Evolutionary conservation across 2,113 vertebrate species (phyloP).

Genomic region (Takifugu flavidus): DNA sequence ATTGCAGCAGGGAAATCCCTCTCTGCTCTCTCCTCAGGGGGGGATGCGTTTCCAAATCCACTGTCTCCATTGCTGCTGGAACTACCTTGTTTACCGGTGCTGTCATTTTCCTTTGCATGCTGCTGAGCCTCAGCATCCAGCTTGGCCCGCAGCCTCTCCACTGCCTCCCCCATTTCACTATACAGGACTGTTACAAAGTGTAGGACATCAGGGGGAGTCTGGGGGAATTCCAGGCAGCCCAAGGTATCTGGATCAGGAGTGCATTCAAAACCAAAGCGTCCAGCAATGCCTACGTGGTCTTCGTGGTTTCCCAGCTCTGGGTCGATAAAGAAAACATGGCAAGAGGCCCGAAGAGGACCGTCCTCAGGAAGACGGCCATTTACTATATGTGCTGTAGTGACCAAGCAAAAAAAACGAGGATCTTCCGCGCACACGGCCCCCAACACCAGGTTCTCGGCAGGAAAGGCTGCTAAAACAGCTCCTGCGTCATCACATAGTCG

Average conservation of each 20-base stretch:
- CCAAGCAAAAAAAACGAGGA: constrained; percentile 87
- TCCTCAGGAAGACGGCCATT: constrained; percentile 71
- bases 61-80: constrained; percentile 92
- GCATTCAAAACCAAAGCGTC: constrained; percentile 87
- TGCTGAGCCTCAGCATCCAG: constrained; percentile 83
- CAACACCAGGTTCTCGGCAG: constrained; percentile 90
- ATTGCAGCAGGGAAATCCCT: constrained; percentile 84
- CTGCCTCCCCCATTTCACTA: constrained; percentile 86
- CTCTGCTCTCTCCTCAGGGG: constrained; percentile 83
- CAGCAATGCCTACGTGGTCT: constrained; percentile 86
- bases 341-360: constrained; percentile 80
- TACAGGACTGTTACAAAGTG: constrained; percentile 92
- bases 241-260: constrained; percentile 86
- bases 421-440: constrained; percentile 91
- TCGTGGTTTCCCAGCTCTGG: constrained; percentile 87
- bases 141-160: constrained; percentile 84
- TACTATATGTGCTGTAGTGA: constrained; percentile 83
- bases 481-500: constrained; percentile 85
- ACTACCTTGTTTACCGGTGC: constrained; percentile 69
- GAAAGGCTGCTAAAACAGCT: constrained; percentile 84
- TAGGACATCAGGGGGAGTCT: constrained; percentile 83
- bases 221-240: constrained; percentile 91
- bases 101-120: constrained; percentile 77
- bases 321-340: constrained; percentile 95
- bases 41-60: constrained; percentile 86